Evolutionary conservation across 2,797 vertebrate genomes (phyloP), one percentile per base, ranked within the genome.

Genomic region (Spheniscus humboldti): DNA sequence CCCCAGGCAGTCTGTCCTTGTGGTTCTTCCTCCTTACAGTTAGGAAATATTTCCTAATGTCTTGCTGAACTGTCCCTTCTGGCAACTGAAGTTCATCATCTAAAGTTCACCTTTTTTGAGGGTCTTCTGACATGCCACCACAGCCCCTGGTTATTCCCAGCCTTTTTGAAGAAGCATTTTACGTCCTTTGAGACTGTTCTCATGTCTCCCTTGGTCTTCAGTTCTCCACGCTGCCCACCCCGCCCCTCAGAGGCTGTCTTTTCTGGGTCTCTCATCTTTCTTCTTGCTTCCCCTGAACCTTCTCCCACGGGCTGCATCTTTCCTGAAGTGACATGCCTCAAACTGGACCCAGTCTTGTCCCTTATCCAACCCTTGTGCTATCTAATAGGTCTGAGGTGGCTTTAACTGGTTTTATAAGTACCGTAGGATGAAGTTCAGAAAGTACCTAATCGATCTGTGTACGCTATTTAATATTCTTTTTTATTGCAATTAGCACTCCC

Each of bases 401-500:
- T 90, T 25, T 53, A 20, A 2, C 5, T 53, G 43, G 9, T 39
- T 90, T 68, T 7, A 53, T 15, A 0, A 60, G 39, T 7, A 1
- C 3, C 10, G 1, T 5, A 16, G 55, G 79, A 3, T 18, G 56
- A 45, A 10, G 76, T 1, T 45, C 52, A 18, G 33, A 3, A 37
- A 2, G 15, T 1, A 27, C 1, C 7, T 15, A 2, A 13, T 31
- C 31, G 6, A 2, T 11, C 63, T 3, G 13, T 22, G 15, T 9
- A 11, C 2, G 5, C 88, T 43, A 4, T 31, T 64, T 2, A 10
- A 5, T 8, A 1, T 18, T 48, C 50, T 56, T 18, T 4, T 24
- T 23, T 66, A 5, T 7, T 45, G 60, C 56, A 33, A 9, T 6
- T 4, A 0, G 14, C 0, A 0, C 16, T 68, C 27, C 20, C 52